Percentiles rank a stretch among this genome's conserved stretches.
Evolutionary conservation across 2,888 invertebrate genomes (phyloP).

Genomic region (Salticus scenicus): DNA sequence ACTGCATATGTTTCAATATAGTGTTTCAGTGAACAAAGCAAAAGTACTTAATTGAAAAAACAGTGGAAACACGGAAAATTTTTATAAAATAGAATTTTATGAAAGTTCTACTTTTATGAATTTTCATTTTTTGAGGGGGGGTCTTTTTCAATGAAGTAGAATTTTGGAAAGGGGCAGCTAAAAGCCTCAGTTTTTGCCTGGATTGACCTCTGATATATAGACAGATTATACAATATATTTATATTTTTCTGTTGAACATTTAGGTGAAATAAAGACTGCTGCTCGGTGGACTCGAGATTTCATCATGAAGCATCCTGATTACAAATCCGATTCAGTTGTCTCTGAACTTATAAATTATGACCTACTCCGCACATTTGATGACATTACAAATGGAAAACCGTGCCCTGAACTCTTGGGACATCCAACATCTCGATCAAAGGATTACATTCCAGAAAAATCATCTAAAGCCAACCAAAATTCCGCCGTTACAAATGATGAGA

Average conservation of each 20-base stretch:
- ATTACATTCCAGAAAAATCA: constrained; percentile 59
- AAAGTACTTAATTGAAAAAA: too few species aligned
- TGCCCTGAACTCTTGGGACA: constrained; percentile 64
- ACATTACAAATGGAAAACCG: constrained; percentile 57
- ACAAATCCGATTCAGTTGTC: constrained; percentile 93
- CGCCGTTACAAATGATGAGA: constrained; percentile 7
- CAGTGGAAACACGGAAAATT: too few species aligned
- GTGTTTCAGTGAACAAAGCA: too few species aligned
- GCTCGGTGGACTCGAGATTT: constrained; percentile 96
- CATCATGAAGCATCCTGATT: constrained; percentile 89
- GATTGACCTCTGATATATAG: too few species aligned
- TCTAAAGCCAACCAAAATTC: constrained; percentile 62
- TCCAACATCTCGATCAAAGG: constrained; percentile 47
- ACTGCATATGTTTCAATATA: too few species aligned
- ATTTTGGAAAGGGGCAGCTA: too few species aligned
- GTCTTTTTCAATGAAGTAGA: too few species aligned
- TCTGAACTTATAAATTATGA: constrained; percentile 92
- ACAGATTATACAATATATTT: too few species aligned
- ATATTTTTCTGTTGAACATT: constrained; percentile 72
- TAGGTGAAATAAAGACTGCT: constrained; percentile 93
- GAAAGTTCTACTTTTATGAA: too few species aligned
- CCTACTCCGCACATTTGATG: constrained; percentile 78
- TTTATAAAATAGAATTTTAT: too few species aligned
- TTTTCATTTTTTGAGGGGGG: too few species aligned
- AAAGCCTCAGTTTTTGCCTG: too few species aligned